Evolutionary conservation across 2,888 invertebrate genomes (phyloP).

Genomic region (Cabera pusaria): DNA sequence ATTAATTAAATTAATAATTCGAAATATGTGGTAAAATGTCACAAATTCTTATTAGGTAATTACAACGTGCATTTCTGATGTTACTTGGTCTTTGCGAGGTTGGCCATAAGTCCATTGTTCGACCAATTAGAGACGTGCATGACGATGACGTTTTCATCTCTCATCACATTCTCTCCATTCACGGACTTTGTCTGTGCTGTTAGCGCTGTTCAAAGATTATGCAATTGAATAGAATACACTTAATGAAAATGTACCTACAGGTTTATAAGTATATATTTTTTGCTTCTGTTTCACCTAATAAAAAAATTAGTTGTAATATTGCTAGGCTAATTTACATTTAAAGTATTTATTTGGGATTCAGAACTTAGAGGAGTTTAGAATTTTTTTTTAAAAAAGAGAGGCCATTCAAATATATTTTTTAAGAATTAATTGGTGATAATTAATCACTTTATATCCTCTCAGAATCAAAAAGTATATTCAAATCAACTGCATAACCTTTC

Average conservation of each 20-base stretch:
- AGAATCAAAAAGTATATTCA: slow-evolving; percentile 8
- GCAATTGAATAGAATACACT: slow-evolving; percentile 23
- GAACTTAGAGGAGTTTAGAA: no score
- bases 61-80: slow-evolving; percentile 37
- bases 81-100: slow-evolving; percentile 39
- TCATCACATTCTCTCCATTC: slow-evolving; percentile 37
- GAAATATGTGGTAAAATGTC: slow-evolving; percentile 13
- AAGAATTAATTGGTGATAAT: no score
- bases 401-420: no score
- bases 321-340: no score
- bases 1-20: slow-evolving; percentile 8
- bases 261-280: background rate
- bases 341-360: no score
- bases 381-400: no score
- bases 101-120: slow-evolving; percentile 22
- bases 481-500: slow-evolving; percentile 21
- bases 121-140: slow-evolving; percentile 35
- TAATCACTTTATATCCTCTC: no score
- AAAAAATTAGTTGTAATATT: no score
- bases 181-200: slow-evolving; percentile 8
- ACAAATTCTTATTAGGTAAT: slow-evolving; percentile 22
- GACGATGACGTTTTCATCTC: slow-evolving; percentile 10
- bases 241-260: background rate
- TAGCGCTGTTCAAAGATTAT: slow-evolving; percentile 22
- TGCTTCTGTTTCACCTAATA: no score